Conservation (phyloP, 2,113 vertebrate genomes). For the Semnopithecus entellus region DNA sequence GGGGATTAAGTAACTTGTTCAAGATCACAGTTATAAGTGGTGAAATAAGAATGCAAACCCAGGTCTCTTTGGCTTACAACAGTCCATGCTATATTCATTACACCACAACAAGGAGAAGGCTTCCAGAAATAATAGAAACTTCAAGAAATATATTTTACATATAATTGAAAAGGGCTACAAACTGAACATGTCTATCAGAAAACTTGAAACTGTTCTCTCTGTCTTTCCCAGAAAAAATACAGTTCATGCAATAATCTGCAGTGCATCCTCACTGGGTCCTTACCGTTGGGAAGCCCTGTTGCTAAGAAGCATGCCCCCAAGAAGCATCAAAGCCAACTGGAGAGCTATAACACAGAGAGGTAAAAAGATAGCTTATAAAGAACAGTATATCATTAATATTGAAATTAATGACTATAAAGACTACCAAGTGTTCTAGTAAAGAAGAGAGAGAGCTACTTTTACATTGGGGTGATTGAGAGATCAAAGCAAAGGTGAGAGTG, state of each 20-base stretch:
- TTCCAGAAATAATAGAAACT: constrained; percentile 20
- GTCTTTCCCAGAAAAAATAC: background rate
- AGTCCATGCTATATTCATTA: background rate
- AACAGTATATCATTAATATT: background rate
- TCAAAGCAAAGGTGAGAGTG: background rate
- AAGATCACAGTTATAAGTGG: background rate
- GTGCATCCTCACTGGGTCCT: background rate
- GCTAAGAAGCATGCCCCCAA: background rate
- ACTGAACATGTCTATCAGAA: background rate
- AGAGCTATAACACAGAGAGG: background rate
- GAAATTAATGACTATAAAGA: background rate
- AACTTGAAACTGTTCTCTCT: background rate
- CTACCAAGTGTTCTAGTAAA: background rate
- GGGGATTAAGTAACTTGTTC: background rate
- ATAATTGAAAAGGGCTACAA: background rate
- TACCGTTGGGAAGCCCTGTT: background rate
- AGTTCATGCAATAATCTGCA: background rate
- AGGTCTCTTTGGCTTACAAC: background rate
- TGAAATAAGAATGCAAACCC: background rate
- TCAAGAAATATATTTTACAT: background rate
- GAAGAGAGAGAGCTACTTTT: background rate
- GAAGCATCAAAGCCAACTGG: background rate
- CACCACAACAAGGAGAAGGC: background rate
- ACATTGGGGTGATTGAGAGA: background rate
- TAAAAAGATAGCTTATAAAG: background rate